phyloP scores from a whole-genome alignment of 2,113 vertebrate genomes.

The Picathartes gymnocephalus region DNA sequence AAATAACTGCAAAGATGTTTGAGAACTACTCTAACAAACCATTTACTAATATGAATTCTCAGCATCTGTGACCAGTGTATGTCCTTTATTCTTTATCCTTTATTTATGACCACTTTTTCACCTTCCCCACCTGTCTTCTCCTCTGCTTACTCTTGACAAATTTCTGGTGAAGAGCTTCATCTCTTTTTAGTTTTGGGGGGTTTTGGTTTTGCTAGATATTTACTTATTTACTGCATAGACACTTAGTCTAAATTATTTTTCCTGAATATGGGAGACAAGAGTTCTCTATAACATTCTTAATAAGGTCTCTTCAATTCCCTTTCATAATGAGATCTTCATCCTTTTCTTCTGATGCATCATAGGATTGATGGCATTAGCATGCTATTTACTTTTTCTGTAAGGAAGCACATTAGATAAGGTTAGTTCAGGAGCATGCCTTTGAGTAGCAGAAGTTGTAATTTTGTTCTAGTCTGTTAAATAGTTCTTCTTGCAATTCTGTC shows the following conservation, averaged over 20 bases:
- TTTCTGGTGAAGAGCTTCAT: not conserved
- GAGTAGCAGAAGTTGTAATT: not conserved
- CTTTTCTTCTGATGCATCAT: not conserved
- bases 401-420: not conserved
- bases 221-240: not conserved
- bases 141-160: not conserved
- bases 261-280: not conserved
- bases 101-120: not conserved
- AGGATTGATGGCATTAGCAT: not conserved
- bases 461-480: not conserved
- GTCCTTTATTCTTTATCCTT: not conserved
- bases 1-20: not conserved
- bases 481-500: not conserved
- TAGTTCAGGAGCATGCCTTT: not conserved
- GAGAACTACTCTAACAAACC: not conserved
- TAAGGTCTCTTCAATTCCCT: not conserved
- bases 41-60: not conserved
- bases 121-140: not conserved
- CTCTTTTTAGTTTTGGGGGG: fast-evolving
- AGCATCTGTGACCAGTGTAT: not conserved
- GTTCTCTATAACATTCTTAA: not conserved
- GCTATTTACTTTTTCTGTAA: not conserved
- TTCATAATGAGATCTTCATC: not conserved
- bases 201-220: not conserved
- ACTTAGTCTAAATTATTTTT: not conserved